Conservation (phyloP, 2,113 vertebrate genomes). For the Agapornis roseicollis region DNA sequence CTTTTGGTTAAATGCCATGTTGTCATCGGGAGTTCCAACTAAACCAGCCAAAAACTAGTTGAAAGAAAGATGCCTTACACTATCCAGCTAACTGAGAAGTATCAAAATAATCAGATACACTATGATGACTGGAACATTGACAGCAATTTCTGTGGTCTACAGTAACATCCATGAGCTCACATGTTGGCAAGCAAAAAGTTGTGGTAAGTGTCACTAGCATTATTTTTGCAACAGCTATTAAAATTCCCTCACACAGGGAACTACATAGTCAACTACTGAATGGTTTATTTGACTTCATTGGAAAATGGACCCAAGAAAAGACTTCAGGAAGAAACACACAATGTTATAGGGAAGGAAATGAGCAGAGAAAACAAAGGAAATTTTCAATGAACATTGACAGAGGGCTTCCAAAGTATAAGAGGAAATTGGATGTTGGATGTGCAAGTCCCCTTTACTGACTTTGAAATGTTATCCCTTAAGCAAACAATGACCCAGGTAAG, state of each 20-base stretch:
- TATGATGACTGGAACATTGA: not conserved
- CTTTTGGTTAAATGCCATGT: constrained; percentile 47
- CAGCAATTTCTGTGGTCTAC: not conserved
- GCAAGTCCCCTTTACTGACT: not conserved
- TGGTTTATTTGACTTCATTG: not conserved
- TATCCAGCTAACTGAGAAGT: constrained; percentile 20
- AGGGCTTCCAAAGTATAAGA: not conserved
- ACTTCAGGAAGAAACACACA: not conserved
- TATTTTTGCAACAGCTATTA: constrained; percentile 15
- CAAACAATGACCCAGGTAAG: not conserved
- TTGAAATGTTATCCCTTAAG: not conserved
- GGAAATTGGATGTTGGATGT: not conserved
- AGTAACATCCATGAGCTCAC: not conserved
- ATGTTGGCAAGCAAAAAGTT: not conserved
- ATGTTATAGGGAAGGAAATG: not conserved
- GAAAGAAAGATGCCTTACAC: constrained; percentile 30
- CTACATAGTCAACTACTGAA: not conserved
- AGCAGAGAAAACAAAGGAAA: constrained; percentile 12
- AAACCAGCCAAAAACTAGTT: constrained; percentile 42
- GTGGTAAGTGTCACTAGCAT: not conserved
- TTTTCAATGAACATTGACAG: not conserved
- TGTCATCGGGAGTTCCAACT: not conserved
- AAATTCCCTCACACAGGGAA: not conserved
- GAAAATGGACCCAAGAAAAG: not conserved
- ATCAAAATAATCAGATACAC: constrained; percentile 14